Base-by-base conservation (phyloP, 1,140 invertebrate species). In the Hyles vespertilio region DNA sequence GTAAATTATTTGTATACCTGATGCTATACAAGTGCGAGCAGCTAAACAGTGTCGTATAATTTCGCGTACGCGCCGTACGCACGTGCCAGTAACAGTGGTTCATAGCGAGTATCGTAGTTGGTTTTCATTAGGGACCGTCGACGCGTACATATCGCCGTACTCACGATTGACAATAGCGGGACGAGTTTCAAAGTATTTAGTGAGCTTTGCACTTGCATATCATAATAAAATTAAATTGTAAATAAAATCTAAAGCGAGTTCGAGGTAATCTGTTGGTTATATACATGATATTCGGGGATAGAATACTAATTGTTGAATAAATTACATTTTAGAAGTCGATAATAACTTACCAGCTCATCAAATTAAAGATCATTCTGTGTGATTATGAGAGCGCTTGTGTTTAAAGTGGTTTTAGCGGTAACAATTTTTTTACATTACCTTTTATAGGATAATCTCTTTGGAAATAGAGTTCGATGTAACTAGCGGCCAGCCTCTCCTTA, bases 141-240 rank as follows among this genome's bases (percentile, higher is more conserved):
- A 46, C 11, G 44, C 9, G 3, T 46, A 46, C 44, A 6, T 9
- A 10, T 9, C 44, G 44, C 0, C 22, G 22, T 22, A 22, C 22
- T 22, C 22, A 22, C 22, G 22, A 64, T 53, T 63, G 70, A 70
- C 70, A 73, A 70, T 73, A 70, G 70, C 54, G 58, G 12, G 60
- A 59, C 40, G 45, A 45, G 36, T 40, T 60, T 73, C 84, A 82
- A 82, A 67, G 70, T 86, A 82, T 86, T 88, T 89, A 87, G 86
- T 86, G 86, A 89, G 86, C 84, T 89, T 89, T 86, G 84, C 86
- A 85, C 83, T 89, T 86, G 86, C 86, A 89, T 89, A 89, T 89
- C 86, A 89, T 86, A 80, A 70, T 61, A 62, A 74, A 81, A 74
- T 71, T 36, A 51, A 58, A 34, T 43, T 88, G 82, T 87, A 88